These are phyloP conservation scores for Channa striata DNA, from an alignment of 2,797 vertebrate species.

Conservation along the genomic window DNA sequence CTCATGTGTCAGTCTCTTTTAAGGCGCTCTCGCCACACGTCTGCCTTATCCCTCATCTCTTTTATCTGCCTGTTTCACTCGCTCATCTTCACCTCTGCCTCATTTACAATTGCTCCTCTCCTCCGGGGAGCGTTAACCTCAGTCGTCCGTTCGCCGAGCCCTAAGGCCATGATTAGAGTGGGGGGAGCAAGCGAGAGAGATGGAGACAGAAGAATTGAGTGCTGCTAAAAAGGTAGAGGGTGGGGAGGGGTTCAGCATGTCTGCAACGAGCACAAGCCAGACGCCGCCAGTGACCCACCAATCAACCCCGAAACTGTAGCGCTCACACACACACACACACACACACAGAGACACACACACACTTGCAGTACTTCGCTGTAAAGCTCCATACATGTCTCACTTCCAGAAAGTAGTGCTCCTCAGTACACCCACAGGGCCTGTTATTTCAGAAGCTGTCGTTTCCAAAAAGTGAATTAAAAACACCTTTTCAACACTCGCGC, in stretches of 20 bases:
- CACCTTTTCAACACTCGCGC: slow-evolving; percentile 19
- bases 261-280: slow-evolving; percentile 47
- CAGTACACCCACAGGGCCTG: slow-evolving; percentile 15
- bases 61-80: slow-evolving; percentile 76
- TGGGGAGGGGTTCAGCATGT: slow-evolving; percentile 30
- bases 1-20: slow-evolving; percentile 71
- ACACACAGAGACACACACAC: slow-evolving; percentile 4
- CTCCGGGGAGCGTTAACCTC: slow-evolving; percentile 75
- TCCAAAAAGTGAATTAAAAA: slow-evolving; percentile 31
- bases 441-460: slow-evolving; percentile 28
- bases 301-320: slow-evolving; percentile 39
- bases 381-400: background rate
- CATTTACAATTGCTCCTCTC: slow-evolving; percentile 74
- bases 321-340: slow-evolving; percentile 5
- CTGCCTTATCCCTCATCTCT: slow-evolving; percentile 61
- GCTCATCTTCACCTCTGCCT: slow-evolving; percentile 77
- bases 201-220: slow-evolving; percentile 52
- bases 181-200: background rate
- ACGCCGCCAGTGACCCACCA: slow-evolving; percentile 44
- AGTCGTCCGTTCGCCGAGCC: slow-evolving; percentile 58
- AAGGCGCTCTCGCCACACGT: slow-evolving; percentile 59
- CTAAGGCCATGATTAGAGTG: slow-evolving; percentile 73
- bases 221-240: slow-evolving; percentile 40
- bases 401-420: background rate
- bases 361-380: background rate